Evolutionary conservation across 2,797 vertebrate species (phyloP).

Genomic region (Ficedula albicollis): DNA sequence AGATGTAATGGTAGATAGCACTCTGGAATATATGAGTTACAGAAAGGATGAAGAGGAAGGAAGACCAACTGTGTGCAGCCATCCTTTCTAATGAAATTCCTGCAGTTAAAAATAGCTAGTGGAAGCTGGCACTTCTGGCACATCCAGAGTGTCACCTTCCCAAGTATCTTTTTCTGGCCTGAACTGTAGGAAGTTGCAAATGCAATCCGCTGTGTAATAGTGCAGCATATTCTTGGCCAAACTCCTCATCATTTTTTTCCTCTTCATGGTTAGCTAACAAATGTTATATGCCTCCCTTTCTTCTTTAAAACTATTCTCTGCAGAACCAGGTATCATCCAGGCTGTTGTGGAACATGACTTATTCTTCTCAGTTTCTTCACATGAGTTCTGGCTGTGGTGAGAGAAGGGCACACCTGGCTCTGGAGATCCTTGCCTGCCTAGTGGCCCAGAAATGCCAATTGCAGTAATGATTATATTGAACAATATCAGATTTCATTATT

Average conservation of each 20-base stretch:
- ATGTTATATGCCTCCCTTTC: not conserved
- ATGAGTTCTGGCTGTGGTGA: not conserved
- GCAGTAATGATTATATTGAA: not conserved
- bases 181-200: slow-evolving; percentile 57
- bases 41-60: slow-evolving; percentile 22
- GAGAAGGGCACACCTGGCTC: not conserved
- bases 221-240: slow-evolving; percentile 47
- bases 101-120: slow-evolving; percentile 48
- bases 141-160: slow-evolving; percentile 58
- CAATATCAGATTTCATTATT: not conserved
- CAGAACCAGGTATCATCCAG: not conserved
- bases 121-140: slow-evolving; percentile 55
- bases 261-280: slow-evolving; percentile 7
- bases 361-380: not conserved
- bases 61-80: slow-evolving; percentile 37
- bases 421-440: not conserved
- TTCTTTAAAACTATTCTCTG: not conserved
- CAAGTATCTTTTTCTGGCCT: slow-evolving; percentile 62
- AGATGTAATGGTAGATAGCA: not conserved
- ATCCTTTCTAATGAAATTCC: slow-evolving; percentile 46
- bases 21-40: not conserved
- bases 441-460: not conserved
- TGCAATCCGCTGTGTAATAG: slow-evolving; percentile 45
- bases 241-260: not conserved
- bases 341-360: not conserved